Base-by-base conservation (phyloP, 1,140 invertebrate genomes). In the Centruroides vittatus region DNA sequence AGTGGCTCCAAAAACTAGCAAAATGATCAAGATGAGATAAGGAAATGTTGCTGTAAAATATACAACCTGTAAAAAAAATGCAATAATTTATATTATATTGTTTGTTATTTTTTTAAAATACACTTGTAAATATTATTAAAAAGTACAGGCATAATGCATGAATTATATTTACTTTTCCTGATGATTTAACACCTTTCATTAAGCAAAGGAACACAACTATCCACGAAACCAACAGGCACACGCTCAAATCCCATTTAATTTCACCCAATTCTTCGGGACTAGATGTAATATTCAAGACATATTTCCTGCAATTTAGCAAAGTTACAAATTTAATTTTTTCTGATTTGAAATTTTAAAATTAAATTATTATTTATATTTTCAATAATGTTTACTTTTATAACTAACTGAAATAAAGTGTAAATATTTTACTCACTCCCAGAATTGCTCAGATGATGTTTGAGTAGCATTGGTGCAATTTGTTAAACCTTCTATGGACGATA, bases 41-140 rank as follows among this genome's bases (percentile, higher is more conserved):
- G 80, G 81, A 63, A 83, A 80, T 35, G 81, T 71, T 34, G 79
- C 79, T 5, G 79, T 81, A 60, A 81, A 81, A 76, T 80, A 80
- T n/a, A 81, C 79, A 35, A 79, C 57, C 65, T 66, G 13, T 64
- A 59, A 46, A 69, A 50, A n/a, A 35, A 62, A 69, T n/a, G 67
- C 36, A 5, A 66, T 55, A 56, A 10, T 13, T 34, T 23, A 23
- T 23, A 23, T 23, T 23, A 23, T 23, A 23, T 23, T 23, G 23
- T 23, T 23, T 23, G 5, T 23, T 56, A 56, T 5, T 34, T 13
- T 51, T 23, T 23, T 23, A 23, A 49, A 49, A 3, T 23, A 23
- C 23, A 23, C 41, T 1, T 5, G 5, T 41, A 41, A 41, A 6
- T 41, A 41, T 41, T 8, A 41, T 41, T 8, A 41, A 0, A 41